Percentiles rank a stretch among this genome's conserved stretches.
These are phyloP conservation scores for Polypedilum pembai DNA, from an alignment of 1,140 invertebrate genomes.

Conservation along the genomic window DNA sequence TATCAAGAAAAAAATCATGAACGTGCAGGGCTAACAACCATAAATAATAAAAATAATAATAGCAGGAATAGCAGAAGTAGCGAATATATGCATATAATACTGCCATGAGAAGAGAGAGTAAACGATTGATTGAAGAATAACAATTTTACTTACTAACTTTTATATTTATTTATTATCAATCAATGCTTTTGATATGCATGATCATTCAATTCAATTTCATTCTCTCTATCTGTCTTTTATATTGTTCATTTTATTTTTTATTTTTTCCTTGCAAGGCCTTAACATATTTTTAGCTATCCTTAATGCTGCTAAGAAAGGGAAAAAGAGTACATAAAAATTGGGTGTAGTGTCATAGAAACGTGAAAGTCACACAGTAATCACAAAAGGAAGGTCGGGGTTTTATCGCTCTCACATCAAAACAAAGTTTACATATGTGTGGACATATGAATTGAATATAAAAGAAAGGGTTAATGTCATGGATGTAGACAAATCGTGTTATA, in stretches of 20 bases:
- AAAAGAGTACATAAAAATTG: background rate
- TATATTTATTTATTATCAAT: background rate
- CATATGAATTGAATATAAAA: background rate
- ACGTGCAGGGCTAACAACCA: background rate
- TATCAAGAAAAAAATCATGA: background rate
- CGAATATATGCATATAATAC: too few relatives aligned
- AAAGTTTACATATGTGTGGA: too few relatives aligned
- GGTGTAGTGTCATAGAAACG: background rate
- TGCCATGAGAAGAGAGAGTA: too few relatives aligned
- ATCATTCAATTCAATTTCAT: background rate
- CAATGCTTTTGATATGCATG: background rate
- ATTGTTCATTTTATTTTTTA: background rate
- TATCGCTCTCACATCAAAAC: too few relatives aligned
- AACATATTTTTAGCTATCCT: too few relatives aligned
- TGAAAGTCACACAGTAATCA: background rate
- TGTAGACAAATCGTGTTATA: background rate
- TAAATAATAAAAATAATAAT: background rate
- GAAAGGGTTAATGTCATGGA: constrained; percentile 1
- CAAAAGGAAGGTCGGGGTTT: background rate
- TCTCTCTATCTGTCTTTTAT: background rate
- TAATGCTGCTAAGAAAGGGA: background rate
- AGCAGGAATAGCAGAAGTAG: background rate
- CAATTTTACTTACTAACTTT: background rate
- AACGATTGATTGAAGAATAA: background rate
- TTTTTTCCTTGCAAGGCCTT: background rate